Evolutionary conservation across 2,113 vertebrate species (phyloP).

Genomic region (Suricata suricatta): DNA sequence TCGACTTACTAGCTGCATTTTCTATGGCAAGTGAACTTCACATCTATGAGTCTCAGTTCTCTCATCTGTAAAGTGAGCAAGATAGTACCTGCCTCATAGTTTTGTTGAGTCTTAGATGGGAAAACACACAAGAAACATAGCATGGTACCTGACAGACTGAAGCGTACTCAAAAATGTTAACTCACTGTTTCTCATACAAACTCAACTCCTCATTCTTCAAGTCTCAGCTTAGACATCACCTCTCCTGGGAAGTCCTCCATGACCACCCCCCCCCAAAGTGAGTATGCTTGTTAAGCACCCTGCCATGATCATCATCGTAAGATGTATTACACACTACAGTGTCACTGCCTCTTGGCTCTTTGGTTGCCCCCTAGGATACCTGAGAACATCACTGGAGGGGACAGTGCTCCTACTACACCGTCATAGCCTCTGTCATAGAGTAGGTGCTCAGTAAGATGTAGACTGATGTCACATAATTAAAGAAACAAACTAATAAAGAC

Average conservation of each 20-base stretch:
- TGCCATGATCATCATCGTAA: background rate
- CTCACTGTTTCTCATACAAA: background rate
- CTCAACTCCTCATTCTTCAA: background rate
- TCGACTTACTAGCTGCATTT: background rate
- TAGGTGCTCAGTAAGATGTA: background rate
- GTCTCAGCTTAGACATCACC: background rate
- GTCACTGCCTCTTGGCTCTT: background rate
- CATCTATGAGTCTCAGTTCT: background rate
- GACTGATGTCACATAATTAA: background rate
- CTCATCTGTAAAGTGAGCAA: background rate
- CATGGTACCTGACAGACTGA: background rate
- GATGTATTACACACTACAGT: background rate
- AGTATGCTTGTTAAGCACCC: background rate
- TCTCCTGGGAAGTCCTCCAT: background rate
- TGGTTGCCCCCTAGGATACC: background rate
- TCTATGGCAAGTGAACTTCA: background rate
- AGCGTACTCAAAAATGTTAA: background rate
- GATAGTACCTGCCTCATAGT: background rate
- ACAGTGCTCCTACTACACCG: background rate
- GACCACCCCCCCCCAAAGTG: background rate
- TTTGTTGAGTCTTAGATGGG: background rate
- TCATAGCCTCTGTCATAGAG: background rate
- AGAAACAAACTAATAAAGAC: background rate
- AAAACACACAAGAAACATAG: background rate
- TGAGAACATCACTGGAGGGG: background rate